Base-by-base conservation (phyloP, 2,888 invertebrate genomes). In the Apodemia zela region DNA sequence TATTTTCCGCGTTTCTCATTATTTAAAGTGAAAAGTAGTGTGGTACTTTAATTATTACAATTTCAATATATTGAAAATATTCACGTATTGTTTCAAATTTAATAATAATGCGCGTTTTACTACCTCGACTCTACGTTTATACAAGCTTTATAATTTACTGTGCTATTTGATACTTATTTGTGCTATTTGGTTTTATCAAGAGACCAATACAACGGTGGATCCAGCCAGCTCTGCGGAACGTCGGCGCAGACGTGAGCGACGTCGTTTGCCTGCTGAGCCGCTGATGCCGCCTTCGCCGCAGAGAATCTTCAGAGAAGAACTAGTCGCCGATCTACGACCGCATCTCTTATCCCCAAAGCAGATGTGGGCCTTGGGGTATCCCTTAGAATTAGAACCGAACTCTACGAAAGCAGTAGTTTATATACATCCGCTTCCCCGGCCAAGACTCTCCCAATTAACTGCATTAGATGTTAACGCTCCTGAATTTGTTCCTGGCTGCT, bases 361-460 rank as follows among this genome's bases (percentile, higher is more conserved):
- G 66, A 87, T 96, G 82, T 89, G 94, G 71, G 92, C 93, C 11
- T 89, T 95, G 69, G 96, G 97, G 1, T 97, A 94, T 75, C 97
- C 97, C 0, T 86, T 95, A 8, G 94, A 95, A 73, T 93, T 94
- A 68, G 91, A 92, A 61, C 80, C 92, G 11, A 90, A 93, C 69
- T 94, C 94, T 2, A 93, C 93, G 49, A 92, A 93, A 72, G 95
- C 94, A 7, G 92, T 95, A 70, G 93, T 95, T 63, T 94, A 93
- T 76, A 94, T 94, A 65, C 87, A 87, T 74, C 92, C 92, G 63
- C 84, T 92, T 73, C 92, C 92, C 65, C 87, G 92, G 70, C 85
- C 89, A 68, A 81, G 85, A 74, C 82, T 80, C 65, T 78, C 54
- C 7, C 54, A 81, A 68, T 80, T 85, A 67, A 81, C 84, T 60